Percentiles rank a stretch among this genome's conserved stretches.
phyloP scores from a whole-genome alignment of 1,140 invertebrate species.

The Atta colombica region DNA sequence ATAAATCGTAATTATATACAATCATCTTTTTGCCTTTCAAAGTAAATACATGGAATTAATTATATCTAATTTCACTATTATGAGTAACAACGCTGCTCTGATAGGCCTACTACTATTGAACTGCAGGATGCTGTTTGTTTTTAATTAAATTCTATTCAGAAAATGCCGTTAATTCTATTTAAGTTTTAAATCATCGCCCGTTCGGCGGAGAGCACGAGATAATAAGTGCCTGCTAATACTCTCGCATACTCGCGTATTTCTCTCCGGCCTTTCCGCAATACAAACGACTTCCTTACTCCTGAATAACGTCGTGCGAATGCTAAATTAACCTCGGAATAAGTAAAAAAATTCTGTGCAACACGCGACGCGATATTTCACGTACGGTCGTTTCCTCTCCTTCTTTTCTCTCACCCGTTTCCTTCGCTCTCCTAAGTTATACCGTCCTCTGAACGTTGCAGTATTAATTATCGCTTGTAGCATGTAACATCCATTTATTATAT shows the following conservation, averaged over 20 bases:
- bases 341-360: slow-evolving; percentile 55
- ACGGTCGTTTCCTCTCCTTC: slow-evolving; percentile 30
- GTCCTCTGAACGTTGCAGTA: slow-evolving; percentile 21
- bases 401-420: slow-evolving; percentile 15
- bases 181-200: slow-evolving; percentile 47
- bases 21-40: not conserved
- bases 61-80: not conserved
- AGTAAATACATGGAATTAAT: slow-evolving; percentile 5
- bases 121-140: slow-evolving; percentile 40
- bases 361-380: slow-evolving; percentile 60
- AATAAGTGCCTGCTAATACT: slow-evolving; percentile 39
- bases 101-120: slow-evolving; percentile 7
- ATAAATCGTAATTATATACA: not conserved
- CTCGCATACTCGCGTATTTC: slow-evolving; percentile 37
- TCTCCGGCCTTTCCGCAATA: slow-evolving; percentile 28
- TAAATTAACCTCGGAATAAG: slow-evolving; percentile 61
- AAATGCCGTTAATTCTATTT: slow-evolving; percentile 45
- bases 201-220: not conserved
- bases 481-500: not conserved
- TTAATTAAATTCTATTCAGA: slow-evolving; percentile 39
- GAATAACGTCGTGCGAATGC: slow-evolving; percentile 50
- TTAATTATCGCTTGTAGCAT: slow-evolving; percentile 45
- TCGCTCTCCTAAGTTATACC: slow-evolving; percentile 16
- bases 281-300: slow-evolving; percentile 62
- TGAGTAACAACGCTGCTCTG: slow-evolving; percentile 22